Evolutionary conservation across 2,113 vertebrate genomes (phyloP).

Genomic region (Xiphias gladius): DNA sequence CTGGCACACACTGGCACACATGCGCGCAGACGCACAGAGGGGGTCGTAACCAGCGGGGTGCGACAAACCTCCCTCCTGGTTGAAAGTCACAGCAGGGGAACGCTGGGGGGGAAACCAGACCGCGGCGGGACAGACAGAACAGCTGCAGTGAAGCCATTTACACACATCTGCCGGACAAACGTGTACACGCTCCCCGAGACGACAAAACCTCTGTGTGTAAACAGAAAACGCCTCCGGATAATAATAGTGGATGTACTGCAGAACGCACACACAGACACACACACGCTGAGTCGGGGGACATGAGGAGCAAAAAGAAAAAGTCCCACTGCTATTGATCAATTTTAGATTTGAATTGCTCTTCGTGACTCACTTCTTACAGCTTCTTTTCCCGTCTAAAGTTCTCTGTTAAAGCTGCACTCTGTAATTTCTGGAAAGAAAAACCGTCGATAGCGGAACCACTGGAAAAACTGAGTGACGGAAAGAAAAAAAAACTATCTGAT

Average conservation of each 20-base stretch:
- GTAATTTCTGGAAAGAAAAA: background rate
- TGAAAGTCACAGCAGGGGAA: conserved; percentile 33
- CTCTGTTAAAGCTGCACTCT: background rate
- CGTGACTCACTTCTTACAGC: background rate
- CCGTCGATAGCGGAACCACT: background rate
- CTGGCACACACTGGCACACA: conserved; percentile 1
- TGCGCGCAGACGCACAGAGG: conserved; percentile 19
- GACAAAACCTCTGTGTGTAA: conserved; percentile 37
- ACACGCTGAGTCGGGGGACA: background rate
- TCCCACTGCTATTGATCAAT: background rate
- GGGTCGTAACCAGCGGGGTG: conserved; percentile 41
- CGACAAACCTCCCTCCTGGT: conserved; percentile 33
- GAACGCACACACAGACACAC: background rate
- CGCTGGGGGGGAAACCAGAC: background rate
- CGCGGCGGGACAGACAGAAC: background rate
- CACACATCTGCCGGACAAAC: conserved; percentile 44
- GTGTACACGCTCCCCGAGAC: conserved; percentile 28
- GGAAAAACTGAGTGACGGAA: no score
- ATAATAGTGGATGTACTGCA: background rate
- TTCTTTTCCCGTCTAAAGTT: background rate
- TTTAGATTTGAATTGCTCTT: background rate
- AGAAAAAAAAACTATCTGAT: no score
- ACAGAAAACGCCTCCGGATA: conserved; percentile 6
- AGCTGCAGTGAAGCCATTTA: conserved; percentile 8
- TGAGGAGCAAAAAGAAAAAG: background rate